Evolutionary conservation across 1,140 invertebrate species (phyloP), one percentile per base, ranked within the genome.

Genomic region (Drosophila subobscura): DNA sequence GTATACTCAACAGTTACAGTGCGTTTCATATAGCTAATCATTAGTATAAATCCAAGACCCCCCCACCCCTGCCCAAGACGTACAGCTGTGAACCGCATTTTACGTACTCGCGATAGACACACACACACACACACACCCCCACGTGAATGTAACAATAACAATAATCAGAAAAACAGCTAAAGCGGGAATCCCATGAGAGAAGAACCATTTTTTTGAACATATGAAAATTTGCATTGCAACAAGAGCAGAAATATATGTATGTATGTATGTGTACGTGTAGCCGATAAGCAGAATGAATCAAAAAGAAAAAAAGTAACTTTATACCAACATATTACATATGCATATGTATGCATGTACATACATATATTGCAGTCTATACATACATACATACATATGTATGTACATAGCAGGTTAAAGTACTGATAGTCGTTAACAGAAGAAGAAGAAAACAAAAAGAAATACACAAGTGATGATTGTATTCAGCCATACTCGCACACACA

Each of bases 101-200:
- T 52, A 52, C 29, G 14, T 37, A 37, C 33, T 10, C 14, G 20
- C 20, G 14, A 10, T 22, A 22, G n/a, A 42, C 41, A 42, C 41
- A 42, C 12, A 5, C n/a, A 3, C 41, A 4, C 41, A 42, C 41
- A 20, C 16, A 20, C 16, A 20, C 16, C 16, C 16, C 0, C 33
- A 56, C n/a, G 74, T 77, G 70, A 78, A 74, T 55, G 55, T 47
- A 72, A 79, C 78, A 68, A 79, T 77, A 80, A 79, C 73, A 80
- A 79, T 45, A 37, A 79, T 45, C 53, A 47, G 29, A 63, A 51
- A 10, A 3, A 58, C 37, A 37, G 5, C 5, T 22, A 40, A 44
- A 12, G n/a, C 42, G 16, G 1, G 51, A 65, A 29, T 20, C 16
- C 23, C 37, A 42, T 44, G 5, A 45, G 27, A 25, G 12, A 41